Conservation (phyloP, 2,113 vertebrate species). For the Forbesichthys papilliferus region DNA sequence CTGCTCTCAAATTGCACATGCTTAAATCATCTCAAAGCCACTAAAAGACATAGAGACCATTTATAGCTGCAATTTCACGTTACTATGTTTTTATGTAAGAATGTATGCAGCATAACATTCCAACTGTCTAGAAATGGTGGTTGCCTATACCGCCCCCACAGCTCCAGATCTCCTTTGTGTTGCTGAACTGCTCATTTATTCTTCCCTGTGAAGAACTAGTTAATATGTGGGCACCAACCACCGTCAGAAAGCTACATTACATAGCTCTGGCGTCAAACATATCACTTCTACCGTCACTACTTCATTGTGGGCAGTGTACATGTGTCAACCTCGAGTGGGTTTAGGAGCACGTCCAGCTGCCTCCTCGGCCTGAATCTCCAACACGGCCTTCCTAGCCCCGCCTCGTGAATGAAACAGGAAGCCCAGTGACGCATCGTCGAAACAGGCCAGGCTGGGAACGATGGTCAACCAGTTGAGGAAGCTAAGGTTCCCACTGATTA, state of each 20-base stretch:
- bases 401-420: constrained; percentile 75
- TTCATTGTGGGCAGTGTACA: not conserved
- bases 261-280: too few species aligned
- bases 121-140: not conserved
- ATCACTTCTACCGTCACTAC: too few species aligned
- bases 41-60: constrained; percentile 50
- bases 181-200: not conserved
- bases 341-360: not conserved
- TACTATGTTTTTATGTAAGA: constrained; percentile 27
- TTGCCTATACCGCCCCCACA: not conserved
- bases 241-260: too few species aligned
- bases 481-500: constrained; percentile 92
- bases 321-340: constrained; percentile 68
- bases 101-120: constrained; percentile 23
- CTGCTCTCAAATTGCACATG: constrained; percentile 8
- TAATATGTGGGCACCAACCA: too few species aligned
- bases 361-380: constrained; percentile 64
- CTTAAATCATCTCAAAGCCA: constrained; percentile 20
- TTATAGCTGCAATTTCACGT: constrained; percentile 45
- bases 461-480: constrained; percentile 98
- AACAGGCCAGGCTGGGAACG: constrained; percentile 90
- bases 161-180: not conserved
- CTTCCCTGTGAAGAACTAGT: not conserved
- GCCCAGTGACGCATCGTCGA: constrained; percentile 83
- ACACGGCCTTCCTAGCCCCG: constrained; percentile 58